Base-by-base conservation (phyloP, 1,140 invertebrate species). In the Linepithema humile region DNA sequence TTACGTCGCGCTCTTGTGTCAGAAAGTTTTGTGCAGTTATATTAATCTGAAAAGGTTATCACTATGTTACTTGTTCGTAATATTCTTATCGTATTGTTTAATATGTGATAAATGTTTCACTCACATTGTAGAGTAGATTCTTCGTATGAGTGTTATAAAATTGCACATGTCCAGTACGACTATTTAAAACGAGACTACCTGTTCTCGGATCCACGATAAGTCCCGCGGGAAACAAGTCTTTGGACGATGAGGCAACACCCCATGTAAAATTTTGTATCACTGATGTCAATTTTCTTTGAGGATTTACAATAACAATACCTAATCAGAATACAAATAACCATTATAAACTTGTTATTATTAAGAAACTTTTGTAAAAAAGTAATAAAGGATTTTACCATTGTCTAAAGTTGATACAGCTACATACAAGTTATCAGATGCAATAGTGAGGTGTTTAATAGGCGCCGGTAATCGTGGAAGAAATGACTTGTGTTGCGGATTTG, bases 101-200 rank as follows among this genome's bases (percentile, higher is more conserved):
- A 72, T 29, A 88, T 75, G 23, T 15, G 38, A 60, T 17, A 50
- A 38, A 43, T 15, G 10, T 62, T 67, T 9, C 73, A 95, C 95
- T 96, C 93, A 98, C 97, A 95, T 97, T 97, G 89, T 96, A 98
- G 0, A 98, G 91, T 72, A 97, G 94, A 87, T 93, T 96, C 88
- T 96, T 96, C 5, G 95, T 95, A 69, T 95, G 93, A 0, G 96
- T 95, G 64, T 96, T 96, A 91, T 96, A 98, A 94, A 98, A 98
- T 92, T 98, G 98, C 53, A 98, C 92, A 89, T 97, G 96, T 32
- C 98, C 98, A 0, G 96, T 95, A 86, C 96, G 95, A 48, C 97
- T 97, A 94, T 98, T 98, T 57, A 97, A 93, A 9, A 98, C 96
- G 17, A 98, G 90, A 53, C 96, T 94, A 83, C 96, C 95, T 0